phyloP scores from a whole-genome alignment of 2,113 vertebrate species.

The Pangasianodon hypophthalmus region DNA sequence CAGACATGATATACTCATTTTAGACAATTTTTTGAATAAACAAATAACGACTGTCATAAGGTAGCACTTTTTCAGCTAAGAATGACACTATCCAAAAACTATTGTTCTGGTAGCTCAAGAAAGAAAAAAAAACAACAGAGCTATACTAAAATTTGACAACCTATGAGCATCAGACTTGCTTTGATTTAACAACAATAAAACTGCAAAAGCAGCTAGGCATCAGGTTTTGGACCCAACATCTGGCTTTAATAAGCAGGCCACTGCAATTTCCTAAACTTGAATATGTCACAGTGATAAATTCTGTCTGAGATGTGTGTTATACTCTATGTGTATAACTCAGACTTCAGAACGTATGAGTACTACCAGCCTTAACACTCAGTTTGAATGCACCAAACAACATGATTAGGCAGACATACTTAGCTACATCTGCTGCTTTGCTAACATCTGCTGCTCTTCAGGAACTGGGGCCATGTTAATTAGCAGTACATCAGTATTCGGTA shows the following conservation, averaged over 20 bases:
- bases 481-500: neutral
- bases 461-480: neutral
- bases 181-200: neutral
- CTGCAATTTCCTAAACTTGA: neutral
- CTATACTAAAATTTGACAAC: neutral
- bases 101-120: neutral
- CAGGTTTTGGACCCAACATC: neutral
- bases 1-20: neutral
- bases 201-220: neutral
- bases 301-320: neutral
- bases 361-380: no score
- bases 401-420: neutral
- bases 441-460: slow-evolving; percentile 17
- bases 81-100: neutral
- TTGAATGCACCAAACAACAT: neutral
- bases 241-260: neutral
- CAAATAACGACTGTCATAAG: neutral
- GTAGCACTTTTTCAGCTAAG: neutral
- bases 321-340: neutral
- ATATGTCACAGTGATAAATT: neutral
- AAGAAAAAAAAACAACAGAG: neutral
- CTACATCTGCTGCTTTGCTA: neutral
- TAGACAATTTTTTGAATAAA: neutral
- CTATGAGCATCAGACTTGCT: no score
- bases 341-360: neutral